Evolutionary conservation across 2,113 vertebrate genomes (phyloP).

Genomic region (Neolamprologus sp.): DNA sequence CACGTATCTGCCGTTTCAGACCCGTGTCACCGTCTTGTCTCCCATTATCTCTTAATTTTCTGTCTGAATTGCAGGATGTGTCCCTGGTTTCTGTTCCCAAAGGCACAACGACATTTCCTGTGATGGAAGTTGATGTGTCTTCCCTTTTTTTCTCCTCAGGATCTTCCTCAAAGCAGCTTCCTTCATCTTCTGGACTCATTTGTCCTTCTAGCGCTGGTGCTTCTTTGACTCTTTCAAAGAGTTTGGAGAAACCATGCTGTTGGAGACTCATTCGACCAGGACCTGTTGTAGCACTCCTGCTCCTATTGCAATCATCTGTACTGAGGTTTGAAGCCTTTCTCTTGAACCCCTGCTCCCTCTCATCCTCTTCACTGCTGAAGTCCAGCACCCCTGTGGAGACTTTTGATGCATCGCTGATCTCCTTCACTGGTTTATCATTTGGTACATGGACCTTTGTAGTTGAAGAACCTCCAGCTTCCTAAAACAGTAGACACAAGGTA

Average conservation of each 20-base stretch:
- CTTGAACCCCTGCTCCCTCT: constrained; percentile 2
- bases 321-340: constrained; percentile 40
- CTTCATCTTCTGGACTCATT: neutral
- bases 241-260: constrained; percentile 79
- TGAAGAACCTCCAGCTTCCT: constrained; percentile 20
- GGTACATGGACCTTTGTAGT: neutral
- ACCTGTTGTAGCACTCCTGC: neutral
- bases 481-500: neutral
- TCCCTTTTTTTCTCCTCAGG: neutral
- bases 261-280: constrained; percentile 71
- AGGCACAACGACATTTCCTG: neutral
- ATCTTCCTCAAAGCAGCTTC: constrained; percentile 25
- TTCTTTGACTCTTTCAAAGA: constrained; percentile 67
- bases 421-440: neutral
- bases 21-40: neutral
- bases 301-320: constrained; percentile 3
- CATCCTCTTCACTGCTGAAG: constrained; percentile 83
- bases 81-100: neutral
- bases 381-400: constrained; percentile 45
- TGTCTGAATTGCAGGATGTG: constrained; percentile 54
- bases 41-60: constrained; percentile 23
- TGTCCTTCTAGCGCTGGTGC: neutral
- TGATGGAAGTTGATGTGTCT: neutral
- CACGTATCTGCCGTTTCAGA: neutral
- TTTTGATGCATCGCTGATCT: neutral